phyloP scores from a whole-genome alignment of 2,113 vertebrate genomes.

The Atherinomorus stipes region DNA sequence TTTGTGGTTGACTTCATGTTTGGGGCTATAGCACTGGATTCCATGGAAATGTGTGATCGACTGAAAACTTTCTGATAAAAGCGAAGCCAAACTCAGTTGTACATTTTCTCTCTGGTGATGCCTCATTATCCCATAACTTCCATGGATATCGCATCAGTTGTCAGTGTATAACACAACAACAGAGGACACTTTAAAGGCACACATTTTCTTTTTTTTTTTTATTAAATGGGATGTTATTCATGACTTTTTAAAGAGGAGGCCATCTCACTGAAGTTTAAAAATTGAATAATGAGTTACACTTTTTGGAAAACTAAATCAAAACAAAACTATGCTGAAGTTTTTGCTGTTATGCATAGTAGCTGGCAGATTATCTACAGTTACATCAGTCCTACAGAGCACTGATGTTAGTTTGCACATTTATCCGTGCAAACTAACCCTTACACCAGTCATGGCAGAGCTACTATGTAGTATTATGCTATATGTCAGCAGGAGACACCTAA shows the following conservation, averaged over 20 bases:
- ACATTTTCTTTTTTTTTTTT: conserved; percentile 2
- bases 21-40: neutral
- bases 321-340: neutral
- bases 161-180: neutral
- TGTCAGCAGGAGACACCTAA: neutral
- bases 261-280: neutral
- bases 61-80: conserved; percentile 17
- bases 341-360: neutral
- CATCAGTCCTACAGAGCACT: neutral
- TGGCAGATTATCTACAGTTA: too few relatives aligned
- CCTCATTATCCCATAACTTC: conserved; percentile 18
- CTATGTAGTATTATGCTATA: neutral
- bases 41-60: neutral
- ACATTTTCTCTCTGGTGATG: conserved; percentile 10
- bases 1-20: conserved; percentile 6
- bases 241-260: conserved; percentile 10
- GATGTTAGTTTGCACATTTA: rapidly evolving
- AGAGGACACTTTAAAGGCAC: conserved; percentile 2
- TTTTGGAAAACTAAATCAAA: neutral
- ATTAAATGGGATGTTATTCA: neutral
- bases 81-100: neutral
- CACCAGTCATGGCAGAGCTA: neutral
- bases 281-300: neutral
- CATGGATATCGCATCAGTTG: neutral
- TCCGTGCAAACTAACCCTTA: too few relatives aligned